Conservation (phyloP, 92 coral and sea anemone species). For the Heliopora coerulea region DNA sequence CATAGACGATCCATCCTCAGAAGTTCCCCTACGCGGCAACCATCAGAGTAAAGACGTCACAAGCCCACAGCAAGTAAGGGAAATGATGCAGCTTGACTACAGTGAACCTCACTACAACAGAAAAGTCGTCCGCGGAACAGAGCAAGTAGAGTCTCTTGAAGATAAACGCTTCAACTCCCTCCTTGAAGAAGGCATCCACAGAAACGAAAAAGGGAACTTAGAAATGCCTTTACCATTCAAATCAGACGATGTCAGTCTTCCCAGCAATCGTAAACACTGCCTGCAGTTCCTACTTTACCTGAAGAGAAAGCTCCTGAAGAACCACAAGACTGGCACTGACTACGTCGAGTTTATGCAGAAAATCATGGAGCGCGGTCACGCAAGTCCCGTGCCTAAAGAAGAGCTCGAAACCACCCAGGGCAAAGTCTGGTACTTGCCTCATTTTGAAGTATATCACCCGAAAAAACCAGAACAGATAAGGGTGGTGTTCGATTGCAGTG, state of each 20-base stretch:
- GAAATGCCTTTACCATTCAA: no score
- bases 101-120: slow-evolving; percentile 40
- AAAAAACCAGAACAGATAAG: no score
- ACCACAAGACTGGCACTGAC: slow-evolving; percentile 18
- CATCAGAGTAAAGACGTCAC: no score
- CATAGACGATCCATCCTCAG: no score
- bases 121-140: slow-evolving; percentile 29
- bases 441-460: slow-evolving; percentile 41
- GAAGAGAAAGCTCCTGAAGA: no score
- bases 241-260: no score
- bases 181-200: slow-evolving; percentile 30
- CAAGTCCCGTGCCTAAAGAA: slow-evolving; percentile 41
- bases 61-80: no score
- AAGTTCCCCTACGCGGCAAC: no score
- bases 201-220: no score
- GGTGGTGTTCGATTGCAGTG: slow-evolving; percentile 60
- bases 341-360: slow-evolving; percentile 55
- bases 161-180: no score
- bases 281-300: slow-evolving; percentile 44
- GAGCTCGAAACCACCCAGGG: slow-evolving; percentile 31
- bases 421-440: slow-evolving; percentile 54
- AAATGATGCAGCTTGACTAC: no score
- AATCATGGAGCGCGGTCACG: slow-evolving; percentile 45
- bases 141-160: slow-evolving; percentile 50
- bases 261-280: slow-evolving; percentile 55